Evolutionary conservation across 2,113 vertebrate species (phyloP).

Genomic region (Pyxicephalus adspersus): DNA sequence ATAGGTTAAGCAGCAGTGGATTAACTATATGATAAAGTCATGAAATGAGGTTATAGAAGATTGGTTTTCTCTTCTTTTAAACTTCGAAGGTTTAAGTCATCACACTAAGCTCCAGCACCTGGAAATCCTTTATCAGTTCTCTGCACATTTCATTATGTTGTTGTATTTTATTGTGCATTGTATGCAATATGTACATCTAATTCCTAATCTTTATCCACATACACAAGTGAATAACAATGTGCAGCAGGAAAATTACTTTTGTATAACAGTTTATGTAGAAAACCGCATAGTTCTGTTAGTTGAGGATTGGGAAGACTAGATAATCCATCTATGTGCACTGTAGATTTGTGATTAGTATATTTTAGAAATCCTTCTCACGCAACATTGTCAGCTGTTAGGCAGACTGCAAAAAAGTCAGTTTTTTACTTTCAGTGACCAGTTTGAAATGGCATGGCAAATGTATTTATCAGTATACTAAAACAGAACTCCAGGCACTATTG

Average conservation of each 20-base stretch:
- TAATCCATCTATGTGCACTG: too few relatives aligned
- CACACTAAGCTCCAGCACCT: not conserved
- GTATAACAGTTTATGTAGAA: too few relatives aligned
- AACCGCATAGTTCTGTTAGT: too few relatives aligned
- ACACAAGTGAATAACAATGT: constrained; percentile 1
- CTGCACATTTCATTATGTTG: constrained; percentile 15
- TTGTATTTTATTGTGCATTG: constrained; percentile 1
- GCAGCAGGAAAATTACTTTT: not conserved
- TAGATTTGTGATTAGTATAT: too few relatives aligned
- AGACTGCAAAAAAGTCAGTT: too few relatives aligned
- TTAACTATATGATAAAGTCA: constrained; percentile 17
- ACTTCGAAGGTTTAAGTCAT: constrained; percentile 9
- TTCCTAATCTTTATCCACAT: not conserved
- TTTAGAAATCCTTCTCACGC: too few relatives aligned
- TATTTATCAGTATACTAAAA: too few relatives aligned
- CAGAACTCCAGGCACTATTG: too few relatives aligned
- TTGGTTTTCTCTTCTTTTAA: constrained; percentile 2
- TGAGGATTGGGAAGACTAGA: too few relatives aligned
- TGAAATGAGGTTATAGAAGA: constrained; percentile 21
- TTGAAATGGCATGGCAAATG: too few relatives aligned
- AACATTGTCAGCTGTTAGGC: too few relatives aligned
- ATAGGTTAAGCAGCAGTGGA: constrained; percentile 11
- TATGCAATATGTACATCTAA: not conserved
- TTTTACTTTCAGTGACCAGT: too few relatives aligned
- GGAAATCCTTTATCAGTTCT: constrained; percentile 9